These are phyloP conservation scores for Pectinophora gossypiella DNA, from an alignment of 1,140 invertebrate species.

Conservation along the genomic window DNA sequence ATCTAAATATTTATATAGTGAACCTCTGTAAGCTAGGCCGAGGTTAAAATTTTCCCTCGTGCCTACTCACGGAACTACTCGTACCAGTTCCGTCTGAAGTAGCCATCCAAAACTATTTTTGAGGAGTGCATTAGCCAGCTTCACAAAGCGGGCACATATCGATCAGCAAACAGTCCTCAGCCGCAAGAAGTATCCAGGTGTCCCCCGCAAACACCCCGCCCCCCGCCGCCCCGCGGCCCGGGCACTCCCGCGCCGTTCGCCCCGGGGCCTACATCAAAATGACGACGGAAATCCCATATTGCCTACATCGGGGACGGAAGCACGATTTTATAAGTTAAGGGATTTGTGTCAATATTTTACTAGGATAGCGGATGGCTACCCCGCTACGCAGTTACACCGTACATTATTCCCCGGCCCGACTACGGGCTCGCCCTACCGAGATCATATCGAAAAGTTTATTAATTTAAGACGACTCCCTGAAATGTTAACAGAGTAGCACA, in stretches of 20 bases:
- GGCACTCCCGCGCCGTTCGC: constrained; percentile 37
- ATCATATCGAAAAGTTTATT: constrained; percentile 47
- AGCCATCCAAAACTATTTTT: too few species aligned
- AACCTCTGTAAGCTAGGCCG: too few species aligned
- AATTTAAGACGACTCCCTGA: constrained; percentile 35
- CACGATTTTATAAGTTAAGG: constrained; percentile 73
- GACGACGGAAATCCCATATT: constrained; percentile 70
- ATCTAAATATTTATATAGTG: too few species aligned
- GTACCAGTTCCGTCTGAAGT: too few species aligned
- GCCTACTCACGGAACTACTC: too few species aligned
- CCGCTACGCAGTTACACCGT: constrained; percentile 10
- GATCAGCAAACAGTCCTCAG: constrained; percentile 55
- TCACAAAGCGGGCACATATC: constrained; percentile 47
- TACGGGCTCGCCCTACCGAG: constrained; percentile 1
- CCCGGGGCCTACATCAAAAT: constrained; percentile 66
- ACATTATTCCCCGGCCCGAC: constrained; percentile 12
- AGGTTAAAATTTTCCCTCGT: too few species aligned
- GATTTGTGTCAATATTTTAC: constrained; percentile 74
- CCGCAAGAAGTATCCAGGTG: constrained; percentile 46
- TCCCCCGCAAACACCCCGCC: constrained; percentile 40
- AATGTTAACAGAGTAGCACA: constrained; percentile 30
- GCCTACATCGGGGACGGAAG: constrained; percentile 59
- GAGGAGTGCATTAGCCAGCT: constrained; percentile 34
- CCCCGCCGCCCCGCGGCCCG: constrained; percentile 14
- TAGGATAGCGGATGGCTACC: constrained; percentile 52